Conservation (phyloP, 2,888 invertebrate species). For the Caenorhabditis sulstoni region DNA sequence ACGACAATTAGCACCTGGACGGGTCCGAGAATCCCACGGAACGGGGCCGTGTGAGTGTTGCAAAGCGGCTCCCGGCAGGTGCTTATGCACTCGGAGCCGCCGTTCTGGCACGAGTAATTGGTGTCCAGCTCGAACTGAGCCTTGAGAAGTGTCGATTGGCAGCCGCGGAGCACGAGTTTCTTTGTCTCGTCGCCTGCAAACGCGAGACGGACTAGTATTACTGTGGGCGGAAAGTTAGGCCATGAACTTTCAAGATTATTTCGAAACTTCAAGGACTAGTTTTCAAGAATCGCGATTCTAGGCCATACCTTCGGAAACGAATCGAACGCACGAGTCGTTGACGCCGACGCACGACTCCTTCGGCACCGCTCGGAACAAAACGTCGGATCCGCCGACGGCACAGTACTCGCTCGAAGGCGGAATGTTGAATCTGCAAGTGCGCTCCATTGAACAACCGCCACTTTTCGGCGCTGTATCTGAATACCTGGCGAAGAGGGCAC, state of each 20-base stretch:
- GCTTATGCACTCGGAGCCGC: constrained; percentile 32
- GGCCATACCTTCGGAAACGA: constrained; percentile 2
- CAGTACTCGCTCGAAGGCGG: constrained; percentile 54
- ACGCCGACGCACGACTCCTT: constrained; percentile 23
- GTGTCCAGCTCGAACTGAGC: constrained; percentile 16
- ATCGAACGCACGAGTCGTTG: constrained; percentile 42
- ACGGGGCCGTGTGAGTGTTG: no score
- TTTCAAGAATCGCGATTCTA: no score
- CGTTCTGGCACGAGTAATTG: constrained; percentile 28
- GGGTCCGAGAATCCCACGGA: no score
- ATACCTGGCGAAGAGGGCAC: constrained; percentile 32
- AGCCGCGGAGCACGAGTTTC: constrained; percentile 37
- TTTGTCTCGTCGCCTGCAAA: constrained; percentile 27
- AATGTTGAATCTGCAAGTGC: constrained; percentile 46
- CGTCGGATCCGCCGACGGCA: constrained; percentile 25
- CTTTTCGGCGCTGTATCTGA: no score
- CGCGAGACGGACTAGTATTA: background rate
- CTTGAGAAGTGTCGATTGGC: constrained; percentile 36
- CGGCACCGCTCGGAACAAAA: constrained; percentile 17
- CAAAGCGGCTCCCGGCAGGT: constrained; percentile 40
- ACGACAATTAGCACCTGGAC: background rate
- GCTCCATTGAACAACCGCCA: background rate
- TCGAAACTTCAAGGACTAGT: no score
- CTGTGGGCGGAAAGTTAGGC: no score
- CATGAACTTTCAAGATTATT: no score